phyloP scores from a whole-genome alignment of 2,888 invertebrate genomes.

The Tachina grossa region DNA sequence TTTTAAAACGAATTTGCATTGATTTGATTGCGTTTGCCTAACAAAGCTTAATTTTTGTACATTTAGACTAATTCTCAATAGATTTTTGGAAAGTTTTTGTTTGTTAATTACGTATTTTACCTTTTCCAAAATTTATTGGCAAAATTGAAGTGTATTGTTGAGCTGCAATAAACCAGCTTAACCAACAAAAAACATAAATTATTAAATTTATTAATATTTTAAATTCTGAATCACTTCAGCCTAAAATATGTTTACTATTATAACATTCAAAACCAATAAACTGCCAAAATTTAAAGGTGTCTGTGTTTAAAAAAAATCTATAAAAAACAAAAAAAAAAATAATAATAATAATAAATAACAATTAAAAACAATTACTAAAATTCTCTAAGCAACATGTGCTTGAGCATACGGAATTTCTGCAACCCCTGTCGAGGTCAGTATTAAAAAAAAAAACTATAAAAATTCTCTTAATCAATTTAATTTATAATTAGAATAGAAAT shows the following conservation, averaged over 20 bases:
- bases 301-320: slow-evolving; percentile 20
- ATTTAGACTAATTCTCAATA: too few species aligned
- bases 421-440: slow-evolving; percentile 80
- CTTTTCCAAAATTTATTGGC: too few species aligned
- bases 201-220: too few species aligned
- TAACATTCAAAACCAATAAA: slow-evolving; percentile 19
- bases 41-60: not conserved
- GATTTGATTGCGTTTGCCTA: not conserved
- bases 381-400: slow-evolving; percentile 75
- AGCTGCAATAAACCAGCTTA: too few species aligned
- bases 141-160: too few species aligned
- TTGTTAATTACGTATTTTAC: too few species aligned
- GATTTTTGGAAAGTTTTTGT: too few species aligned
- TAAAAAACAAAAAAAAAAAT: slow-evolving; percentile 25
- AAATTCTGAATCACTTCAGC: slow-evolving; percentile 10
- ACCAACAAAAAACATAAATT: too few species aligned
- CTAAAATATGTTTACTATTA: slow-evolving; percentile 43
- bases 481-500: slow-evolving; percentile 25
- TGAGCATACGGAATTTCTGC: slow-evolving; percentile 79
- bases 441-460: slow-evolving; percentile 21
- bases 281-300: slow-evolving; percentile 31
- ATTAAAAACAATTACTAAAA: not conserved
- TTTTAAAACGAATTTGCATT: not conserved
- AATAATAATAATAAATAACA: slow-evolving; percentile 17
- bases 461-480: slow-evolving; percentile 20